Percentiles rank a stretch among this genome's conserved stretches.
Evolutionary conservation across 2,113 vertebrate genomes (phyloP).

Genomic region (Epinephelus fuscoguttatus): DNA sequence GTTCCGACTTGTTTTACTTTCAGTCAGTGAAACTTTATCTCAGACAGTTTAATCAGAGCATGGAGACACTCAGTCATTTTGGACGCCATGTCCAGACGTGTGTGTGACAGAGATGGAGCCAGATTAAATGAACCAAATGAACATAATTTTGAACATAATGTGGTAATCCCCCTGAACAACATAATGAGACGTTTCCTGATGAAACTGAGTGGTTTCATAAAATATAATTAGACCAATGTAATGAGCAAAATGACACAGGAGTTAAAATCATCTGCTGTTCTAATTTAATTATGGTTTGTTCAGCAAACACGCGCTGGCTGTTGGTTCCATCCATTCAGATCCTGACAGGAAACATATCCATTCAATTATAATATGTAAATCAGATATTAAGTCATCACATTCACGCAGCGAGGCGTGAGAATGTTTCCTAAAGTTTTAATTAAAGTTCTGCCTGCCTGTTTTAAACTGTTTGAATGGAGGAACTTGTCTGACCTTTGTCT

Average conservation of each 20-base stretch:
- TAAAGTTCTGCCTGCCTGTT: too few relatives aligned
- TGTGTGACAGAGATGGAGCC: too few relatives aligned
- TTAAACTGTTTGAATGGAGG: too few relatives aligned
- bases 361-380: conserved; percentile 27
- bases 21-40: too few relatives aligned
- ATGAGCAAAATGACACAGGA: not conserved
- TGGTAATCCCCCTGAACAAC: not conserved
- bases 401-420: too few relatives aligned
- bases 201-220: conserved; percentile 3
- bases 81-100: too few relatives aligned
- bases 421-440: too few relatives aligned
- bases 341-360: conserved; percentile 29
- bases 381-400: not conserved
- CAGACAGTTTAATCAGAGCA: too few relatives aligned
- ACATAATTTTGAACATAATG: not conserved
- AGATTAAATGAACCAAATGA: not conserved
- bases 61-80: too few relatives aligned
- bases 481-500: too few relatives aligned
- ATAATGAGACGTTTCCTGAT: not conserved
- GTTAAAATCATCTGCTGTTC: conserved; percentile 25
- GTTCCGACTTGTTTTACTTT: too few relatives aligned
- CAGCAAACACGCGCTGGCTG: too few relatives aligned
- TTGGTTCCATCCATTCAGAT: not conserved
- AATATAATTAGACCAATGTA: not conserved
- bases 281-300: conserved; percentile 33